Evolutionary conservation across 2,113 vertebrate species (phyloP).

Genomic region (Microcebus jonahi): DNA sequence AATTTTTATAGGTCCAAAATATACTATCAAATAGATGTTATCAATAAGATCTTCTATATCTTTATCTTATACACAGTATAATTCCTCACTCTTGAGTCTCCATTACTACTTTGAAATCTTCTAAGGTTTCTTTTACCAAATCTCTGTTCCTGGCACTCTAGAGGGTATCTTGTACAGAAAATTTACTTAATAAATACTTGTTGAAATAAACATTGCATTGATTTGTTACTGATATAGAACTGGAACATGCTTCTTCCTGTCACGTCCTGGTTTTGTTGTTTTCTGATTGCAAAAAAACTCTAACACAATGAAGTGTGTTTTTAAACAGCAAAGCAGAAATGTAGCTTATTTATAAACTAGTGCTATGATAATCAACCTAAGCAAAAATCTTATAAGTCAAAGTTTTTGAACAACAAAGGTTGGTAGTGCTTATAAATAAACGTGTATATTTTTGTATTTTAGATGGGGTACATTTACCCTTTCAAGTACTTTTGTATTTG

Average conservation of each 20-base stretch:
- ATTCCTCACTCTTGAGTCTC: background rate
- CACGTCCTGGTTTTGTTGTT: background rate
- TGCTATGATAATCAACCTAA: background rate
- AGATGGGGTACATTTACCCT: background rate
- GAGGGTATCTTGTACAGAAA: background rate
- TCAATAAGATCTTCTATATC: background rate
- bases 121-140: background rate
- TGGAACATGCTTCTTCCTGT: background rate
- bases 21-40: background rate
- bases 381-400: background rate
- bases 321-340: background rate
- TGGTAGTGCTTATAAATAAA: background rate
- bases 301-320: background rate
- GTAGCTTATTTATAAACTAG: background rate
- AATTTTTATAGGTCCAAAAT: background rate
- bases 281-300: background rate
- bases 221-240: background rate
- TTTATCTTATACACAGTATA: background rate
- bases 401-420: background rate
- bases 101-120: background rate
- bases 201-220: background rate
- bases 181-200: background rate
- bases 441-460: background rate
- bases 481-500: background rate
- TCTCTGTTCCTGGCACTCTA: background rate